Conservation (phyloP, 2,113 vertebrate species). For the Stegostoma tigrinum region DNA sequence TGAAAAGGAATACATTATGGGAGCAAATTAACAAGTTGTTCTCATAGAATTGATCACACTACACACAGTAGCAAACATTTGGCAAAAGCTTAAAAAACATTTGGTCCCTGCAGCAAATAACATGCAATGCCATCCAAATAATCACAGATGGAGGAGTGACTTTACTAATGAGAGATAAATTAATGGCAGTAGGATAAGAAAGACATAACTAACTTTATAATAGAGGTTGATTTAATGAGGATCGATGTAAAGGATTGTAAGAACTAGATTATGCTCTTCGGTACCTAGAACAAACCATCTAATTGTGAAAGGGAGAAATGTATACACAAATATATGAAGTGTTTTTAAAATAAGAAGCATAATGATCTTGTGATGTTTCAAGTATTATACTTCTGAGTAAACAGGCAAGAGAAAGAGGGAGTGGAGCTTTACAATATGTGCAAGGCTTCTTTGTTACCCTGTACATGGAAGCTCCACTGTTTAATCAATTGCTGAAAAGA, state of each 20-base stretch:
- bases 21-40: slow-evolving; percentile 42
- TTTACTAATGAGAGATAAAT: background rate
- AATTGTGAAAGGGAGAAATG: background rate
- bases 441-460: background rate
- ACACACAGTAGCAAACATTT: slow-evolving; percentile 38
- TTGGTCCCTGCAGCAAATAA: background rate
- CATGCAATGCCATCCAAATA: background rate
- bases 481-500: background rate
- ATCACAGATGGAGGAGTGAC: background rate
- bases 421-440: background rate
- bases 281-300: background rate
- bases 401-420: background rate
- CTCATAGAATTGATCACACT: slow-evolving; percentile 39
- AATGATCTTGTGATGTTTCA: background rate
- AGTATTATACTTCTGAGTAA: background rate
- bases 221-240: background rate
- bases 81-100: background rate
- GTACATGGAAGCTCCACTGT: background rate
- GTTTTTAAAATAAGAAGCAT: background rate
- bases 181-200: background rate
- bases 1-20: slow-evolving; percentile 39
- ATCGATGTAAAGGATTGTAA: background rate
- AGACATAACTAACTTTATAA: background rate
- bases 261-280: background rate
- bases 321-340: background rate